Percentiles rank a stretch among this genome's conserved stretches.
Evolutionary conservation across 2,888 invertebrate species (phyloP).

Genomic region (Agrochola macilenta): DNA sequence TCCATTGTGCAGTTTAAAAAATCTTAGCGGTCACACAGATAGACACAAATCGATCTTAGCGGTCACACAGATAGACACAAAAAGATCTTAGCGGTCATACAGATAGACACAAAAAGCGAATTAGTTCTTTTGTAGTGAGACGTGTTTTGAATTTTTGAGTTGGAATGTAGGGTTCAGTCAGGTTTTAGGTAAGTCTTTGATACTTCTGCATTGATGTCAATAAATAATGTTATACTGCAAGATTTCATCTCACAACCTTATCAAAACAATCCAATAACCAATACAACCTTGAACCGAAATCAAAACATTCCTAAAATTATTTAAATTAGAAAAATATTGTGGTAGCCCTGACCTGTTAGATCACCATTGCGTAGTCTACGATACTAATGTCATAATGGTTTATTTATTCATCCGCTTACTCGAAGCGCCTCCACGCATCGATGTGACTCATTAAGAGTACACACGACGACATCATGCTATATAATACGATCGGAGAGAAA

Average conservation of each 20-base stretch:
- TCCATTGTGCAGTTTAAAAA: not conserved
- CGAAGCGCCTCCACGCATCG: constrained; percentile 63
- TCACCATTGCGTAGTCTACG: constrained; percentile 55
- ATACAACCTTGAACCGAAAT: constrained; percentile 38
- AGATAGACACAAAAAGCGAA: not conserved
- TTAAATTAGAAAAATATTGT: constrained; percentile 53
- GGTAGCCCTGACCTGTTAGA: constrained; percentile 69
- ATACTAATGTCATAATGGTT: constrained; percentile 63
- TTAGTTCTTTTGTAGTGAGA: not conserved
- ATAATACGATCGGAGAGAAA: not conserved
- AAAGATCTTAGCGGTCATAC: not conserved
- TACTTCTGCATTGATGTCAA: not conserved
- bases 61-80: not conserved
- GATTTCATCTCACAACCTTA: not conserved
- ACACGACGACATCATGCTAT: not conserved
- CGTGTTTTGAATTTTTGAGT: not conserved
- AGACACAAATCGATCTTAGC: not conserved
- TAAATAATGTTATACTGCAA: not conserved
- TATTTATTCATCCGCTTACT: constrained; percentile 68
- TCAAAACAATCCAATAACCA: constrained; percentile 26
- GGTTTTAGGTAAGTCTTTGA: not conserved
- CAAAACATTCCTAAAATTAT: constrained; percentile 42
- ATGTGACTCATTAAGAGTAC: constrained; percentile 54
- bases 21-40: not conserved
- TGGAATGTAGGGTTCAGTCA: not conserved